These are phyloP conservation scores for Rhabdomys pumilio DNA, from an alignment of 2,797 vertebrate species.

Conservation along the genomic window DNA sequence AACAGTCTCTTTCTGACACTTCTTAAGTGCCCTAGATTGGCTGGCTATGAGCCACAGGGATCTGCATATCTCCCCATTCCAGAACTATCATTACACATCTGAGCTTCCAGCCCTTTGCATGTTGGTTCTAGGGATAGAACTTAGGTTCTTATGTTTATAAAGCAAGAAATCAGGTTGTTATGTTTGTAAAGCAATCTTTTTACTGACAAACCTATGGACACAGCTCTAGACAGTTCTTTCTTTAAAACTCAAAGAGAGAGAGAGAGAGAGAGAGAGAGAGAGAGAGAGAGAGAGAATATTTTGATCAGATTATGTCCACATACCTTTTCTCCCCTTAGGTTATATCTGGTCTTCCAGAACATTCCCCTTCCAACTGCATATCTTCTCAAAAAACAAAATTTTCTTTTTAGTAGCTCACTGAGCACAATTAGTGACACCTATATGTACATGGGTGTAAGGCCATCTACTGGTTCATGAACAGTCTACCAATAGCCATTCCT, in stretches of 20 bases:
- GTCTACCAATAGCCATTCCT: background rate
- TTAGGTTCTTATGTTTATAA: background rate
- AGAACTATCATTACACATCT: background rate
- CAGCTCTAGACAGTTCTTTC: background rate
- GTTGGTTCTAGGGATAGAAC: background rate
- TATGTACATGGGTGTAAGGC: background rate
- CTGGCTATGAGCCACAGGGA: background rate
- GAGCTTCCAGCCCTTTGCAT: no score
- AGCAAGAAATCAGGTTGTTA: background rate
- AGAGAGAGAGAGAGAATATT: no score
- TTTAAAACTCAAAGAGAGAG: no score
- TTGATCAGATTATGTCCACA: background rate
- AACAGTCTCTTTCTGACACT: background rate
- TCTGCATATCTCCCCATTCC: no score
- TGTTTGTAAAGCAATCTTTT: background rate
- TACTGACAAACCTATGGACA: background rate
- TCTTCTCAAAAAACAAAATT: background rate
- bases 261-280: no score
- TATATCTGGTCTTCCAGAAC: background rate
- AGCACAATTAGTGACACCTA: background rate
- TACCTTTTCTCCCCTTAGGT: no score
- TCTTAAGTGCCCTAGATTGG: no score
- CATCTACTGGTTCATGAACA: background rate
- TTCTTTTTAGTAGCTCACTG: background rate
- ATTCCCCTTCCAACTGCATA: background rate